Evolutionary conservation across 1,140 invertebrate species (phyloP).

Genomic region (Lepidurus packardi): DNA sequence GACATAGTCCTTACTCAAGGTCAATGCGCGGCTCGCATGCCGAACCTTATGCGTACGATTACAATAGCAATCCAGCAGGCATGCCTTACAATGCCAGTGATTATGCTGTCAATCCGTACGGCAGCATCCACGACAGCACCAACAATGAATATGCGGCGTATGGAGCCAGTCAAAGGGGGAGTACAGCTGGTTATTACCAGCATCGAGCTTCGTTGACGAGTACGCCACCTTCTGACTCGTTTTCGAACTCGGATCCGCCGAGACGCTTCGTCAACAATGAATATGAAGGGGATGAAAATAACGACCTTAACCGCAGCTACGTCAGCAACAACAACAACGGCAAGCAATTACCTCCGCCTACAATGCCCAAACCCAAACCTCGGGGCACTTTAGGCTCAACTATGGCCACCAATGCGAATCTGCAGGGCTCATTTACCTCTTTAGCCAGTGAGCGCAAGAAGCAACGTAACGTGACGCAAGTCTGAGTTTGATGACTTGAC

Average conservation of each 20-base stretch:
- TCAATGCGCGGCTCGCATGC: conserved; percentile 22
- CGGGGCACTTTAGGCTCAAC: background rate
- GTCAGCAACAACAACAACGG: conserved; percentile 26
- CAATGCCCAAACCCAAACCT: conserved; percentile 34
- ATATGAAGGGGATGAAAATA: conserved; percentile 24
- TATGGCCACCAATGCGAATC: conserved; percentile 22
- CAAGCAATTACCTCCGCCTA: conserved; percentile 25
- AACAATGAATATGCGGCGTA: conserved; percentile 27
- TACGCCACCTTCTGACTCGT: conserved; percentile 29
- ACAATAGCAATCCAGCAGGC: conserved; percentile 23
- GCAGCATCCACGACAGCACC: conserved; percentile 26
- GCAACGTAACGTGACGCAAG: conserved; percentile 34
- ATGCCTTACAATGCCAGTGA: conserved; percentile 23
- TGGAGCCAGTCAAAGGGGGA: background rate
- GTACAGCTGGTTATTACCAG: background rate
- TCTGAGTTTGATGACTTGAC: background rate
- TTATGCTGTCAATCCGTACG: conserved; percentile 23
- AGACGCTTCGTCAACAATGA: conserved; percentile 1
- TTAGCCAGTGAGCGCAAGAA: conserved; percentile 34
- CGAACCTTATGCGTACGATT: conserved; percentile 23
- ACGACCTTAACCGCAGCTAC: conserved; percentile 23
- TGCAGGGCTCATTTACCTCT: conserved; percentile 34
- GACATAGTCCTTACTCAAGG: conserved; percentile 47
- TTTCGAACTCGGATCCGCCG: conserved; percentile 16
- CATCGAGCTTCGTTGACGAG: background rate